These are phyloP conservation scores for Hypsopygia costalis DNA, from an alignment of 2,888 invertebrate genomes.

Conservation along the genomic window DNA sequence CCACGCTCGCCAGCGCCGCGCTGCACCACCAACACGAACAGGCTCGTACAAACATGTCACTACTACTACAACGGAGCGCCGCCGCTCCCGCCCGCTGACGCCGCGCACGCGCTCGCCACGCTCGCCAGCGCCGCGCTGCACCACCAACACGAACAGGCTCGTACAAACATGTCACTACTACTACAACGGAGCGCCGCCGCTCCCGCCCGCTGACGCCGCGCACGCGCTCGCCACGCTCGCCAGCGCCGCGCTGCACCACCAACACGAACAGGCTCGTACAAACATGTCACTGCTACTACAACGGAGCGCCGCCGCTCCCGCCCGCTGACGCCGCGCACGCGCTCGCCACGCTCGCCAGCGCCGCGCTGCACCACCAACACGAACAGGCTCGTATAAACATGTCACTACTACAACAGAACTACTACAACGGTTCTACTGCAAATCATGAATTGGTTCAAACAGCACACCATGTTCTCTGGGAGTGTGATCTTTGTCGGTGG, in stretches of 20 bases:
- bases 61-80: slow-evolving; percentile 57
- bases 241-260: slow-evolving; percentile 83
- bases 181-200: slow-evolving; percentile 57
- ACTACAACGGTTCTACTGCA: too few species aligned
- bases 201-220: slow-evolving; percentile 77
- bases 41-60: slow-evolving; percentile 39
- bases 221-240: slow-evolving; percentile 87
- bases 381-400: too few species aligned
- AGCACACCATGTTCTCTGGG: too few species aligned
- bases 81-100: slow-evolving; percentile 71
- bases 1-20: slow-evolving; percentile 87
- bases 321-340: slow-evolving; percentile 83
- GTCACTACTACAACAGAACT: too few species aligned
- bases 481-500: too few species aligned
- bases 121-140: slow-evolving; percentile 86
- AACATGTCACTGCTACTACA: too few species aligned
- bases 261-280: slow-evolving; percentile 63
- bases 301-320: slow-evolving; percentile 61
- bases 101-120: slow-evolving; percentile 85
- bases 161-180: too few species aligned
- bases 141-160: slow-evolving; percentile 64
- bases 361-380: slow-evolving; percentile 80
- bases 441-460: too few species aligned
- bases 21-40: slow-evolving; percentile 71
- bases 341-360: slow-evolving; percentile 86